Percentiles rank a stretch among this genome's conserved stretches.
These are phyloP conservation scores for Melierax canorus DNA, from an alignment of 2,113 vertebrate genomes.

Conservation along the genomic window DNA sequence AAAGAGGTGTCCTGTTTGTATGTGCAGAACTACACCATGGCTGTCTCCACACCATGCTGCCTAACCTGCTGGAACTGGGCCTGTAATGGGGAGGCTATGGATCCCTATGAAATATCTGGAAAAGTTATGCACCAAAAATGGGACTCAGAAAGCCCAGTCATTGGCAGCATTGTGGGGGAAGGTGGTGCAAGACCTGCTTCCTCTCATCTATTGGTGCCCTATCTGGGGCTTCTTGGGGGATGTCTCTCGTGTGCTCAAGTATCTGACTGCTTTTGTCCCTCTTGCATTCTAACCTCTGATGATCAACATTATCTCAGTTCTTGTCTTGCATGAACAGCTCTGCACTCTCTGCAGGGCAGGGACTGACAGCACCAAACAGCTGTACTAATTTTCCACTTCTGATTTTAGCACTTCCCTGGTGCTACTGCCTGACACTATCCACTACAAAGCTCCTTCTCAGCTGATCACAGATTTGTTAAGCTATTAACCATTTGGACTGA, in stretches of 20 bases:
- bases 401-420: neutral
- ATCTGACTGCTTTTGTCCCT: neutral
- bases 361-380: neutral
- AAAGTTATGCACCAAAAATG: neutral
- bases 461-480: neutral
- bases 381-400: neutral
- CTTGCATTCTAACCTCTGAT: neutral
- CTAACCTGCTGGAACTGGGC: neutral
- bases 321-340: neutral
- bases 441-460: neutral
- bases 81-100: neutral
- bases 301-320: neutral
- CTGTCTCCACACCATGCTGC: neutral
- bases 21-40: neutral
- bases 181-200: neutral
- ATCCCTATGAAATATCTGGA: neutral
- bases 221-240: neutral
- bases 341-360: neutral
- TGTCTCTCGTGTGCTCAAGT: neutral
- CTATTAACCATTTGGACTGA: neutral
- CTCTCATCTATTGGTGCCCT: neutral
- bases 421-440: neutral
- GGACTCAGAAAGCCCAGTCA: neutral
- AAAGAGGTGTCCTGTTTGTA: neutral
- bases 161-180: neutral